These are phyloP conservation scores for Ornithorhynchus anatinus DNA, from an alignment of 2,113 vertebrate genomes.

Conservation along the genomic window DNA sequence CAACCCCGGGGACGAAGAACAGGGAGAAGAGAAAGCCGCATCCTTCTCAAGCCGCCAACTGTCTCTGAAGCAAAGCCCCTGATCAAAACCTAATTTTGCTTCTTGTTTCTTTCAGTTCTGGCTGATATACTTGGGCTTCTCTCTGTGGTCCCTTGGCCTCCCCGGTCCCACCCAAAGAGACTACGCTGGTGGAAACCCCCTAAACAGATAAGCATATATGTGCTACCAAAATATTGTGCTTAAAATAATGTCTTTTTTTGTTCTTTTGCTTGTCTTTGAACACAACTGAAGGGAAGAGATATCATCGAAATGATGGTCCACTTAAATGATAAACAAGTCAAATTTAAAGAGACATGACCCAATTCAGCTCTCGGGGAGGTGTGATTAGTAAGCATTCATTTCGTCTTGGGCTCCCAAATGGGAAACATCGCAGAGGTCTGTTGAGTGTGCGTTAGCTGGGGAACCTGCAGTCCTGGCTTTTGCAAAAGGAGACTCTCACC, in stretches of 20 bases:
- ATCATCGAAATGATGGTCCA: constrained; percentile 54
- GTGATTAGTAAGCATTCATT: no score
- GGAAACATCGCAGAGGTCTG: no score
- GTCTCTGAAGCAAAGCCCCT: constrained; percentile 7
- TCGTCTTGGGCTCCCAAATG: no score
- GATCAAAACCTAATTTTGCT: constrained; percentile 44
- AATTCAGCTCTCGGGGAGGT: no score
- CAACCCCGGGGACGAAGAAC: not conserved
- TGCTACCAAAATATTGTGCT: constrained; percentile 60
- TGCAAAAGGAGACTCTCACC: no score
- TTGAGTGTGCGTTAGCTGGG: no score
- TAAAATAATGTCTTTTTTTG: constrained; percentile 45
- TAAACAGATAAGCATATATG: constrained; percentile 37
- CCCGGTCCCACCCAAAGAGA: constrained; percentile 48
- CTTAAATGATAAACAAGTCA: constrained; percentile 56
- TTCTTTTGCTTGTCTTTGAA: constrained; percentile 43
- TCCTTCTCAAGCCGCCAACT: not conserved
- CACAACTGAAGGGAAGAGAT: constrained; percentile 36
- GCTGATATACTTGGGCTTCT: constrained; percentile 1
- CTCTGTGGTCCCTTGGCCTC: constrained; percentile 42
- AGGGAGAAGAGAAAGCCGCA: not conserved
- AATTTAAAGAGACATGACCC: constrained; percentile 55
- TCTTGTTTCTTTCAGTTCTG: constrained; percentile 27
- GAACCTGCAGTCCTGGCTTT: no score
- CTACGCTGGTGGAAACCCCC: constrained; percentile 62